Base-by-base conservation (phyloP, 2,797 vertebrate species). In the Ispidina picta region DNA sequence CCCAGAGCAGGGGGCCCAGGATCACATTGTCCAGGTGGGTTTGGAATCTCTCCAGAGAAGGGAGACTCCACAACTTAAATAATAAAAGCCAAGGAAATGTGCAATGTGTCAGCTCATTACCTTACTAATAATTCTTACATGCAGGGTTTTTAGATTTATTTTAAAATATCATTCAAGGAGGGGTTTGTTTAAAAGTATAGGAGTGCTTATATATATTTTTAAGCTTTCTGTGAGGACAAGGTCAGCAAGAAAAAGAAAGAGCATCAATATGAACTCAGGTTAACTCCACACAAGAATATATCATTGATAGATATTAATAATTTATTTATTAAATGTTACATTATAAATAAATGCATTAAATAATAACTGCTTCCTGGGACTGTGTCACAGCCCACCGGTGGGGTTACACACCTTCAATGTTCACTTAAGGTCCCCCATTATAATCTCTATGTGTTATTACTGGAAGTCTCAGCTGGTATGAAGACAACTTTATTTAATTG, bases 231-330 rank as follows among this genome's bases (percentile, higher is more conserved):
- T 17, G 14, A 8, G 26, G 12, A 46, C 23, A 51, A 65, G n/a
- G 17, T 16, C 43, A 56, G 23, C 33, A 58, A 66, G 69, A 43
- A 80, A 69, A 75, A 56, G 18, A 8, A 56, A 22, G 5, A 29
- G 2, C n/a, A 25, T 33, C 1, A 2, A 4, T n/a, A 37, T 18
- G 39, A 51, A 20, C 6, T 10, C 10, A 39, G 23, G 5, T 18
- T 28, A 28, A 43, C 6, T 15, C 22, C 17, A n/a, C 13, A 2
- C 4, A 1, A 68, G 35, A 39, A 44, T 25, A 31, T 12, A 8
- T 37, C 2, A 46, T 33, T 41, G n/a, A 26, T n/a, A 16, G 14
- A 9, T 26, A 15, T n/a, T n/a, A n/a, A 54, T 54, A 12, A n/a
- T 55, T 20, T 55, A 15, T 48, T 11, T 5, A 16, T 66, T 20